These are phyloP conservation scores for Gobiocypris rarus DNA, from an alignment of 2,113 vertebrate genomes.

Conservation along the genomic window DNA sequence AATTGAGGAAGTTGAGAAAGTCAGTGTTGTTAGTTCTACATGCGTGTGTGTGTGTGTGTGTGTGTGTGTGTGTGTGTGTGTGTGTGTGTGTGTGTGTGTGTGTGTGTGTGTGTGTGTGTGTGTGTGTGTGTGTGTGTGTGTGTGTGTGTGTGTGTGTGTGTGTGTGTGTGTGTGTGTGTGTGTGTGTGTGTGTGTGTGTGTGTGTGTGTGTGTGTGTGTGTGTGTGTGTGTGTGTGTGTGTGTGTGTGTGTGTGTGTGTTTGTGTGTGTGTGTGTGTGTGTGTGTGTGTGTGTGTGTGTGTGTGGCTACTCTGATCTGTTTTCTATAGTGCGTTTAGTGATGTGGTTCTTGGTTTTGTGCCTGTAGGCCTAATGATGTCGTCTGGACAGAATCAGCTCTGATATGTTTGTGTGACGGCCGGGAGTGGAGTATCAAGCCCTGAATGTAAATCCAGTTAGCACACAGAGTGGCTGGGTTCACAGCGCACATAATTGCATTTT, in stretches of 20 bases:
- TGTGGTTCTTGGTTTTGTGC: slow-evolving; percentile 45
- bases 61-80: slow-evolving; percentile 1
- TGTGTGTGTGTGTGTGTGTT: background rate
- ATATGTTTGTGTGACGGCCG: slow-evolving; percentile 52
- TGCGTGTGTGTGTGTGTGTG: background rate
- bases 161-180: background rate
- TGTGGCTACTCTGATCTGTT: background rate
- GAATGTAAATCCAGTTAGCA: slow-evolving; percentile 65
- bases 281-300: background rate
- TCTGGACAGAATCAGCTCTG: slow-evolving; percentile 63
- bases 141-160: background rate
- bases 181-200: background rate
- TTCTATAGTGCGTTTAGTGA: slow-evolving; percentile 27
- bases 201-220: background rate
- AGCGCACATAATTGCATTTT: slow-evolving; percentile 77
- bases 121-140: background rate
- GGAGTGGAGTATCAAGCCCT: slow-evolving; percentile 56
- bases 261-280: background rate
- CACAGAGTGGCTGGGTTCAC: slow-evolving; percentile 68
- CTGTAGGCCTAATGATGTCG: slow-evolving; percentile 56
- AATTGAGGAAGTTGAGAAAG: background rate
- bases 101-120: slow-evolving; percentile 1
- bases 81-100: background rate
- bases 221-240: background rate
- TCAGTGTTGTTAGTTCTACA: background rate